Evolutionary conservation across 35 echinoderm and acorn worm genomes (phyloP), one percentile per base, ranked within the genome.

Genomic region (Ptychodera flava): DNA sequence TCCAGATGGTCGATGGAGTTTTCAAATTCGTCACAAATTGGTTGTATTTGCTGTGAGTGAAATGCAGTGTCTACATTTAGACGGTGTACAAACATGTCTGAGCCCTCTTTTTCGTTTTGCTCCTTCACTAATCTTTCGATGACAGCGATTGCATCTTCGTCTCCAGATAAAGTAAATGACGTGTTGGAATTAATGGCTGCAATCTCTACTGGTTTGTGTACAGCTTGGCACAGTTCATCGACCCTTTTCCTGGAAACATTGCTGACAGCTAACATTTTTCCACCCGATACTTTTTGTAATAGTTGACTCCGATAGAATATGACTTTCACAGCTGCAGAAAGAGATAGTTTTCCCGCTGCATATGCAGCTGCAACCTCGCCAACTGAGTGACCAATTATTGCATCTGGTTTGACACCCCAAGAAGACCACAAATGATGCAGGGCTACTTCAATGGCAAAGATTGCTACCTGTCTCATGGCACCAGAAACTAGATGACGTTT

Each of bases 331-430:
- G 89, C 93, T 34, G 88, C 82, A 16, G 52, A 28, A 12, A 94
- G 32, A 27, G 85, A 75, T 0, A 94, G 78, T 36, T 88, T 80
- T 76, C 93, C 93, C 22, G 93, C 93, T 35, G 78, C 81, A 33
- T 82, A 85, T 1, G 89, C 89, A 29, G 93, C 89, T 29, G 93
- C 93, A 35, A 94, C 93, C 79, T 94, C 89, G 16, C 93, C 89
- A 29, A 91, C 93, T 34, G 89, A 91, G 31, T 94, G 93, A 32
- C 93, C 93, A 32, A 94, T 84, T 27, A 94, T 79, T 31, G 75
- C 90, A 33, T 85, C 52, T 22, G 89, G 89, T 6, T 36, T 33
- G 28, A 95, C 30, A 34, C 86, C 89, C 15, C 33, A 81, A 1
- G 45, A 38, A 15, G 45, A 52, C 85, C 83, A 94, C 0, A 94